These are phyloP conservation scores for Caenorhabditis panamensis DNA, from an alignment of 2,888 invertebrate species.

Conservation along the genomic window DNA sequence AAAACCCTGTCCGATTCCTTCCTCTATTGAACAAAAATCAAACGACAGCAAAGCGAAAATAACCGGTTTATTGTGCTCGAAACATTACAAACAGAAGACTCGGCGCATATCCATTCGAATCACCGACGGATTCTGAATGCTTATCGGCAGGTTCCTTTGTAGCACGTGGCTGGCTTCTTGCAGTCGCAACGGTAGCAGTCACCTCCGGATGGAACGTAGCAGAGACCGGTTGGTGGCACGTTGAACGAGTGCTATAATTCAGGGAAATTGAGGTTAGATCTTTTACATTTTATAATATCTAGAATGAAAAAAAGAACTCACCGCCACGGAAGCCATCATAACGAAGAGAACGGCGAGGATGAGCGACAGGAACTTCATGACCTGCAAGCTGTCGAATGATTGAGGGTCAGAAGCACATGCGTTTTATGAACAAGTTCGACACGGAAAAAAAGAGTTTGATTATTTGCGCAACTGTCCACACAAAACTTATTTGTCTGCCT, in stretches of 20 bases:
- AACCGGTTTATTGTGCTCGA: conserved; percentile 30
- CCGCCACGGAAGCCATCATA: conserved; percentile 52
- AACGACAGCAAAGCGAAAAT: neutral
- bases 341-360: conserved; percentile 51
- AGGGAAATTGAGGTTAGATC: neutral
- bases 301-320: conserved; percentile 37
- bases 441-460: conserved; percentile 1
- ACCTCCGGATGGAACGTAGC: conserved; percentile 63
- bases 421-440: conserved; percentile 14
- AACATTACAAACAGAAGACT: conserved; percentile 14
- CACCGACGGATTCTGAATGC: conserved; percentile 12
- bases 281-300: too few relatives aligned
- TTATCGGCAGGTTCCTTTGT: conserved; percentile 68
- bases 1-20: neutral
- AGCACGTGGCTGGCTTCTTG: conserved; percentile 64
- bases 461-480: conserved; percentile 23
- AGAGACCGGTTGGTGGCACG: conserved; percentile 68
- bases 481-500: conserved; percentile 20
- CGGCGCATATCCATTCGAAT: conserved; percentile 6
- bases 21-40: neutral
- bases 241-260: conserved; percentile 63
- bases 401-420: conserved; percentile 3
- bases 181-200: conserved; percentile 71
- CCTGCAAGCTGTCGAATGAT: conserved; percentile 1
- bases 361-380: conserved; percentile 59